Evolutionary conservation across 2,888 invertebrate genomes (phyloP), one percentile per base, ranked within the genome.

Genomic region (Achlya flavicornis): DNA sequence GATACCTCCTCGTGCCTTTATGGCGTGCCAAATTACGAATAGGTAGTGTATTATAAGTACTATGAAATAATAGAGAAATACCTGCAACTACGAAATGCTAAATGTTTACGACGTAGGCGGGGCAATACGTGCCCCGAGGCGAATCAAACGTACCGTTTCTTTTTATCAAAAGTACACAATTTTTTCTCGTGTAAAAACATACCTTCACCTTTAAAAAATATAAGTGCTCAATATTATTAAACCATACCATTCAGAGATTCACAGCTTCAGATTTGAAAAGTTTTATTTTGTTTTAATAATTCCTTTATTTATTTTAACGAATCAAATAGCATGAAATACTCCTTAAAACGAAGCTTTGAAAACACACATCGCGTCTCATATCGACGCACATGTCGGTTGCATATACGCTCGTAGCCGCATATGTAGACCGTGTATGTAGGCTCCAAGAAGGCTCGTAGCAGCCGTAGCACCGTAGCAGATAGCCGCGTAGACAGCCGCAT

Each of bases 1-100:
- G 79, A 78, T 80, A 76, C 73, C 74, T 75, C 76, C 72, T 75
- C 75, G 68, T 73, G 80, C 79, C 79, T 79, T 76, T 41, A 41
- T 41, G 41, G 12, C 41, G 12, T 12, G 4, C 41, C 76, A 80
- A 80, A 83, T 83, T 77, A 82, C 78, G 67, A 69, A 26, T 26
- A 26, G 26, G 26, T 26, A n/a, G n/a, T n/a, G n/a, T n/a, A 67
- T 71, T 71, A 66, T 61, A 4, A 2, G 10, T 38, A 12, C 41
- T 41, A 41, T 41, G 41, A 12, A 41, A 41, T 41, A 41, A 26
- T 41, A 26, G 64, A 63, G 59, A 48, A 63, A 61, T 43, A 58
- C 61, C 58, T 68, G 61, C 59, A 58, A 61, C 63, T 64, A 35
- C 48, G 11, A 46, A 32, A 32, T 41, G 41, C 38, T 38, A 26